Evolutionary conservation across 2,888 invertebrate genomes (phyloP).

Genomic region (Lepidochrysops patricia): DNA sequence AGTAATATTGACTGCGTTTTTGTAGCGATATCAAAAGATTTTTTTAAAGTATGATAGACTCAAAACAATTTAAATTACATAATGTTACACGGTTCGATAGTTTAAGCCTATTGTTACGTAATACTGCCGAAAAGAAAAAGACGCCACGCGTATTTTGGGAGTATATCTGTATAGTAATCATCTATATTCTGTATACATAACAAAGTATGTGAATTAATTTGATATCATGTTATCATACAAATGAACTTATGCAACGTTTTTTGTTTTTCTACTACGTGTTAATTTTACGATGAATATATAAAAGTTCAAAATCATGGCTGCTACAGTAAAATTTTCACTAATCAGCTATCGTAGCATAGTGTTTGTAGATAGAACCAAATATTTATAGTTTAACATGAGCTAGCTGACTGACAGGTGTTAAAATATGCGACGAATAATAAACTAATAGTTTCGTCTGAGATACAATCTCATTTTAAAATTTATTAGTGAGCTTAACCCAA

Average conservation of each 20-base stretch:
- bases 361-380: neutral
- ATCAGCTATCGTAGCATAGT: neutral
- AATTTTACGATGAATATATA: neutral
- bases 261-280: neutral
- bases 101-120: too few relatives aligned
- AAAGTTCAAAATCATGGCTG: neutral
- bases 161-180: too few relatives aligned
- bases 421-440: constrained; percentile 1
- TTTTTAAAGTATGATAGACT: too few relatives aligned
- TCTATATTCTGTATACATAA: neutral
- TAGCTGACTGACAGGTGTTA: neutral
- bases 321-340: neutral
- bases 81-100: too few relatives aligned
- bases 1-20: too few relatives aligned
- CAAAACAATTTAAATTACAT: too few relatives aligned
- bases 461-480: constrained; percentile 7
- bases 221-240: neutral
- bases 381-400: neutral
- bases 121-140: neutral
- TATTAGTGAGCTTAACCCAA: constrained; percentile 9
- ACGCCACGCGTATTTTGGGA: neutral
- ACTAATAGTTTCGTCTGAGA: neutral
- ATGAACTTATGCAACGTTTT: neutral
- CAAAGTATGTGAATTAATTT: neutral
- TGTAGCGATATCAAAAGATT: too few relatives aligned